A percentile compares a stretch with the other conserved stretches of the same genome.
phyloP scores from a whole-genome alignment of 1,140 invertebrate species.

The Phthorimaea operculella region DNA sequence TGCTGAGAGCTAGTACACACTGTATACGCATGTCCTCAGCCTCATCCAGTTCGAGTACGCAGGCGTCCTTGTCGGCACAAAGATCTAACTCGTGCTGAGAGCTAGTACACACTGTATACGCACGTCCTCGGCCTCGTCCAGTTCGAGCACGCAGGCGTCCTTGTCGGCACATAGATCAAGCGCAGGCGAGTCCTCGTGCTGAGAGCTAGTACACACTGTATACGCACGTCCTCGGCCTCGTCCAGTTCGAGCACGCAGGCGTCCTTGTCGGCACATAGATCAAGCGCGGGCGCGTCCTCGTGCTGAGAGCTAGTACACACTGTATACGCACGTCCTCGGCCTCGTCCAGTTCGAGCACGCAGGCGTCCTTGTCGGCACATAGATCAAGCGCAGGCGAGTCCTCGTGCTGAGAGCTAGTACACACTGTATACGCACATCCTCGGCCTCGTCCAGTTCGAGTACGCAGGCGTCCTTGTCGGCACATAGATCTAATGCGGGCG shows the following conservation, averaged over 20 bases:
- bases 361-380: slow-evolving; percentile 49
- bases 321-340: slow-evolving; percentile 47
- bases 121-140: slow-evolving; percentile 56
- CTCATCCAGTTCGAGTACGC: slow-evolving; percentile 49
- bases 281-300: slow-evolving; percentile 36
- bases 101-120: too few species aligned
- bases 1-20: too few species aligned
- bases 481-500: slow-evolving; percentile 30
- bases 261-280: slow-evolving; percentile 48
- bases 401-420: not conserved
- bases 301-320: too few species aligned
- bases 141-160: slow-evolving; percentile 47
- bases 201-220: too few species aligned
- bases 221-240: slow-evolving; percentile 53
- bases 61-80: slow-evolving; percentile 49
- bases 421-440: slow-evolving; percentile 38
- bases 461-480: slow-evolving; percentile 53
- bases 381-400: slow-evolving; percentile 33
- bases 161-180: slow-evolving; percentile 48
- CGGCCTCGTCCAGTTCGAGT: slow-evolving; percentile 50
- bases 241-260: slow-evolving; percentile 51
- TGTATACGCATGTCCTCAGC: slow-evolving; percentile 46
- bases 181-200: too few species aligned
- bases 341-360: slow-evolving; percentile 50
- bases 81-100: too few species aligned